A percentile compares a stretch with the other conserved stretches of the same genome.
These are phyloP conservation scores for Lophura swinhoii DNA, from an alignment of 2,797 vertebrate species.

Conservation along the genomic window DNA sequence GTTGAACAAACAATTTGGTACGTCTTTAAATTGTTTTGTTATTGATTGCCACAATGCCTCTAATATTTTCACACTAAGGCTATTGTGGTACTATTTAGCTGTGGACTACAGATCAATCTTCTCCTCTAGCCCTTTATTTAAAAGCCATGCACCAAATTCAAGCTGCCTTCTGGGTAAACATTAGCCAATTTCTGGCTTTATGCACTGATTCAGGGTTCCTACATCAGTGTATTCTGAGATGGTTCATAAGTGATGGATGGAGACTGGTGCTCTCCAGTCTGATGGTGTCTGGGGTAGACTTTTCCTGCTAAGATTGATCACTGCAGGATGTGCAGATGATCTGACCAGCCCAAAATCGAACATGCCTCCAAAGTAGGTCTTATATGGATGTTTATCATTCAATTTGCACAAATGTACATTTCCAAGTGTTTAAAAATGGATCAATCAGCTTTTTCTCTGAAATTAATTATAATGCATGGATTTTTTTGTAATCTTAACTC, in stretches of 20 bases:
- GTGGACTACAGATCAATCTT: rapidly evolving
- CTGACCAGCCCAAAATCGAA: background rate
- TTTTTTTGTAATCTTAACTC: background rate
- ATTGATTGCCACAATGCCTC: background rate
- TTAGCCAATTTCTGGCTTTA: background rate
- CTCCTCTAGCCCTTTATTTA: background rate
- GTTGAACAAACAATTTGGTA: background rate
- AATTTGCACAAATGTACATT: background rate
- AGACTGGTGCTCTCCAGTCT: background rate
- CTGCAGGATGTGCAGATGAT: background rate
- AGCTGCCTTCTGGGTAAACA: background rate
- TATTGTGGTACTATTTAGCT: background rate
- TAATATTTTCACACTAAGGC: background rate
- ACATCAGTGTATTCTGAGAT: background rate
- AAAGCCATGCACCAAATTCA: background rate
- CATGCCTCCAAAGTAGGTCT: background rate
- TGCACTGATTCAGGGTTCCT: background rate
- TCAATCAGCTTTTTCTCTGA: background rate
- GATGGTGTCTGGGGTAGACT: background rate
- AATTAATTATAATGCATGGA: background rate
- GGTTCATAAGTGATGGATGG: background rate
- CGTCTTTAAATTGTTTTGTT: background rate
- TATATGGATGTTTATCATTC: background rate
- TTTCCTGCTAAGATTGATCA: background rate
- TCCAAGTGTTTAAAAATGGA: background rate